These are phyloP conservation scores for Xestia c-nigrum DNA, from an alignment of 2,888 invertebrate species.

Conservation along the genomic window DNA sequence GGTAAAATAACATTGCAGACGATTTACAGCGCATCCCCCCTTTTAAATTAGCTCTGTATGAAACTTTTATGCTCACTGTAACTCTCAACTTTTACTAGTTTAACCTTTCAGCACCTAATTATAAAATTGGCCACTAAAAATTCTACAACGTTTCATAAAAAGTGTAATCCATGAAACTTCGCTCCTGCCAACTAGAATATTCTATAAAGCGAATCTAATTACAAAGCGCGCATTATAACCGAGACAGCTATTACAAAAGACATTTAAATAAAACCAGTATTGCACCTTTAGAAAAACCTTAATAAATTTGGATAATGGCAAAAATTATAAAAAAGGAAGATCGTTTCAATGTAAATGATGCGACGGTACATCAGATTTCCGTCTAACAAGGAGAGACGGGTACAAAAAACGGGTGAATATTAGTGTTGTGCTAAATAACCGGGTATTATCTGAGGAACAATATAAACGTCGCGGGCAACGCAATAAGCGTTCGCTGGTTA, in stretches of 20 bases:
- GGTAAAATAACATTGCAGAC: not conserved
- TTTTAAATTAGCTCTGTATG: constrained; percentile 14
- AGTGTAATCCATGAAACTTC: constrained; percentile 36
- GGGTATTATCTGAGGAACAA: constrained; percentile 84
- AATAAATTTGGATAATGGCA: constrained; percentile 61
- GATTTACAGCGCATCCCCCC: not conserved
- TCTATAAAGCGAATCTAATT: constrained; percentile 61
- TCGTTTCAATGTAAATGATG: constrained; percentile 62
- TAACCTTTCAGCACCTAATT: constrained; percentile 44
- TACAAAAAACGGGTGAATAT: constrained; percentile 81
- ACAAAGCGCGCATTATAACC: constrained; percentile 41
- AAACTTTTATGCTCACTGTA: constrained; percentile 24
- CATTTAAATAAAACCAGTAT: constrained; percentile 58
- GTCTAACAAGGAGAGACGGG: constrained; percentile 79
- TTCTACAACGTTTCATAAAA: constrained; percentile 45
- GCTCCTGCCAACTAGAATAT: constrained; percentile 48
- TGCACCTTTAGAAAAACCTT: constrained; percentile 60
- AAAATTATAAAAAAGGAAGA: constrained; percentile 52
- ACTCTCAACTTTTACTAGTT: constrained; percentile 27
- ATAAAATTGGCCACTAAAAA: constrained; percentile 52
- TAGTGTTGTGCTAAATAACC: constrained; percentile 83
- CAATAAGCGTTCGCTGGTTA: constrained; percentile 81
- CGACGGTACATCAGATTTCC: constrained; percentile 49
- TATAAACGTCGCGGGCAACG: constrained; percentile 83
- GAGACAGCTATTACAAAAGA: constrained; percentile 50